Percentiles rank a stretch among this genome's conserved stretches.
These are phyloP conservation scores for Apoderus coryli DNA, from an alignment of 2,888 invertebrate species.

Conservation along the genomic window DNA sequence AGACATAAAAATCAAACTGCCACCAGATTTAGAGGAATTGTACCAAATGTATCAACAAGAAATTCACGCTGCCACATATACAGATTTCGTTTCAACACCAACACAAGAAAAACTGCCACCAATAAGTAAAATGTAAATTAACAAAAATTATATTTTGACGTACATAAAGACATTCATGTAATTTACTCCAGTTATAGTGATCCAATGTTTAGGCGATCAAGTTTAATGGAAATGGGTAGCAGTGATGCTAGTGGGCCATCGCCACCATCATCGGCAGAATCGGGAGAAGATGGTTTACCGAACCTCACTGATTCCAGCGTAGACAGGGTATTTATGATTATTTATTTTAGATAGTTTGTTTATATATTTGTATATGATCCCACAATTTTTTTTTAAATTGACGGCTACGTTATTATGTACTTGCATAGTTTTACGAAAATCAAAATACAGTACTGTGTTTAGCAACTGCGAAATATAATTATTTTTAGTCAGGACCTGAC, in stretches of 20 bases:
- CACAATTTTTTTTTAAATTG: no score
- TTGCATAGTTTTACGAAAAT: no score
- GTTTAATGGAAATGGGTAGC: no score
- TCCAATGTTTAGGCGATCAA: conserved; percentile 26
- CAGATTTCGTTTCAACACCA: conserved; percentile 41
- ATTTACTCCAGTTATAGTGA: conserved; percentile 26
- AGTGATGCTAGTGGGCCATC: conserved; percentile 25
- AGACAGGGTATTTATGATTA: no score
- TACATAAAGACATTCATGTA: conserved; percentile 4
- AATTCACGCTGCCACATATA: conserved; percentile 68
- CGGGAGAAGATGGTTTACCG: conserved; percentile 25
- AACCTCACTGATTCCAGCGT: conserved; percentile 24
- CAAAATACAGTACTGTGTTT: no score
- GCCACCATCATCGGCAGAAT: conserved; percentile 31
- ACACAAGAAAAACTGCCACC: conserved; percentile 46
- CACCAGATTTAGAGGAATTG: conserved; percentile 62
- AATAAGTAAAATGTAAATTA: conserved; percentile 42
- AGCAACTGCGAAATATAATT: no score
- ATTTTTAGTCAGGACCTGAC: no score
- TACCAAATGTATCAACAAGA: conserved; percentile 77
- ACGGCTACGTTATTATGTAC: no score
- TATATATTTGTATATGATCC: no score
- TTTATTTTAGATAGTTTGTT: no score
- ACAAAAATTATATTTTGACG: no score
- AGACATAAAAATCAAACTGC: conserved; percentile 56